Evolutionary conservation across 2,113 vertebrate species (phyloP), one percentile per base, ranked within the genome.

Genomic region (Percopsis transmontana): DNA sequence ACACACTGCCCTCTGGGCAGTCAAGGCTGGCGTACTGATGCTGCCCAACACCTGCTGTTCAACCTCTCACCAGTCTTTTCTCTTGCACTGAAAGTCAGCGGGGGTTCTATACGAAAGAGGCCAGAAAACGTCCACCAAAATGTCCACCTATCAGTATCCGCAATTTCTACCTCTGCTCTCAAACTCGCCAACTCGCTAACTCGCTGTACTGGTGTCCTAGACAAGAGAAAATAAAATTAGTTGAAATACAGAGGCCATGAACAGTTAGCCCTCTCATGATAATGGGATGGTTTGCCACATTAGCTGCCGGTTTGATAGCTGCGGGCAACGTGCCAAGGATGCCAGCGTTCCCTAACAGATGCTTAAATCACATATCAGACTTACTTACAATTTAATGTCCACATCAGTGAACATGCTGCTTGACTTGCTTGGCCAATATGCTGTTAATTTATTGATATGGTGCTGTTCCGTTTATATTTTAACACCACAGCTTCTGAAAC

Each of bases 321-420:
- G 40, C 55, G 55, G 63, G 58, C 70, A 50, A 5, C 14, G 39
- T 59, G 44, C 63, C 55, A 66, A 79, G 62, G 54, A 56, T 23
- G 5, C 58, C 38, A 38, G 20, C 38, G 33, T 40, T 24, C 54
- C 21, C 16, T 50, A 20, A 50, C n/a, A 50, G 20, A 59, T 18
- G 18, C 16, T 44, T 44, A 58, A 58, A 58, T 21, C n/a, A 42
- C 57, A 18, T 42, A 59, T 44, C 58, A 47, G 42, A 61, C 47
- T 21, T 23, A 61, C 47, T 21, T 23, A 33, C 21, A 2, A 27
- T 45, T 47, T 45, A 47, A 60, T 47, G 42, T 16, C 21, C n/a
- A 24, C 11, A 47, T 27, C 21, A 47, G 24, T 47, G 8, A 16
- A 23, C 16, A 27, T 14, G 10, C n/a, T n/a, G 59, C 16, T 3